Base-by-base conservation (phyloP, 2,797 vertebrate genomes). In the Squalus acanthias region DNA sequence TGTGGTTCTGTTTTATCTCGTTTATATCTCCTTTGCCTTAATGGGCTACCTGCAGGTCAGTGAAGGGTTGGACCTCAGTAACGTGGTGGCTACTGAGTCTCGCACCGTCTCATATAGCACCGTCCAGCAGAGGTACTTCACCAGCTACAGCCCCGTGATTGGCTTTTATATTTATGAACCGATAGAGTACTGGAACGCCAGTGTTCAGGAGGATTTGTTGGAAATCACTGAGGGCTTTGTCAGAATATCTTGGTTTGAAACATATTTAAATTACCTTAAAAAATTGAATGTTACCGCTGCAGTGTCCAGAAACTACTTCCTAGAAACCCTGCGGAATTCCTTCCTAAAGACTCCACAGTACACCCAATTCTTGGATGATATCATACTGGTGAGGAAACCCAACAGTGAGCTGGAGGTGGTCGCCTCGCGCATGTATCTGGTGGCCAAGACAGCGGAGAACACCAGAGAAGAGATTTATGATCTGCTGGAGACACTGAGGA, bases 91-190 rank as follows among this genome's bases (percentile, higher is more conserved):
- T 97, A 99, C 98, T 60, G 99, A 99, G 0, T 99, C 99, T 57
- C 98, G 98, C 95, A 99, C 99, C 96, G 99, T 99, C 85, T 98
- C 99, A 82, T 99, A 99, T 97, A 98, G 98, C 0, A 98, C 98
- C 96, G 99, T 99, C 97, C 99, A 99, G 98, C 99, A 99, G 97
- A 99, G 99, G 89, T 99, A 99, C 97, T 99, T 99, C 97, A 99
- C 99, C 97, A 99, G 99, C 96, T 99, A 99, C 97, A 99, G 99
- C 96, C 99, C 99, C 0, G 99, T 99, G 97, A 99, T 99, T 96
- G 99, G 99, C 96, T 99, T 99, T 98, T 99, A 99, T 97, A 99
- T 99, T 96, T 99, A 99, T 0, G 99, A 99, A 97, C 99, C 99
- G 0, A 99, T 99, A 93, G 99, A 99, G 97, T 99, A 99, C 98